phyloP scores from a whole-genome alignment of 37 sponge, comb jelly and placozoan species.

The Chondrosia reniformis region DNA sequence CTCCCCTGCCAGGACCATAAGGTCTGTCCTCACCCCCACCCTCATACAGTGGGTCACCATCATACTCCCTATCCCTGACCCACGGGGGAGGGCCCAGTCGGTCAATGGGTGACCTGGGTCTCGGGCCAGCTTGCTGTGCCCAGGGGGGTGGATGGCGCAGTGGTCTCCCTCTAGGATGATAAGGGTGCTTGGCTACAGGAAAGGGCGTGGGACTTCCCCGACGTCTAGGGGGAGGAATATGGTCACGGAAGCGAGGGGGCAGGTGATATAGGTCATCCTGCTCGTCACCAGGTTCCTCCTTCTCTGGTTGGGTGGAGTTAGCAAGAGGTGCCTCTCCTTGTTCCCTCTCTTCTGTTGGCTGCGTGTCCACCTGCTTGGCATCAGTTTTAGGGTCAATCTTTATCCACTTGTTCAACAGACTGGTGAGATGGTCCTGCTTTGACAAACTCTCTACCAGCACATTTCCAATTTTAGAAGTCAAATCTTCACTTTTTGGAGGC shows the following conservation, averaged over 20 bases:
- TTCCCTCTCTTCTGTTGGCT: neutral
- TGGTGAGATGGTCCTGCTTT: neutral
- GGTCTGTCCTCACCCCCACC: too few relatives aligned
- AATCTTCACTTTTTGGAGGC: neutral
- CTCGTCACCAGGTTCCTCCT: neutral
- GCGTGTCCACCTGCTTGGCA: neutral
- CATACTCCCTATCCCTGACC: too few relatives aligned
- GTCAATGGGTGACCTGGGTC: too few relatives aligned
- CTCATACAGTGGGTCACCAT: too few relatives aligned
- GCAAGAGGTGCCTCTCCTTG: neutral
- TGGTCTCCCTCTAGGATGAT: too few relatives aligned
- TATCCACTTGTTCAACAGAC: conserved; percentile 1
- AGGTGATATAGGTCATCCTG: neutral
- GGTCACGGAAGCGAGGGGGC: neutral
- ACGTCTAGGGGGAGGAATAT: neutral
- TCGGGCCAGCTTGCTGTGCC: too few relatives aligned
- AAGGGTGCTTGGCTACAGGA: too few relatives aligned
- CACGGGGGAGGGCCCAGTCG: too few relatives aligned
- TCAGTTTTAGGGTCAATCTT: neutral
- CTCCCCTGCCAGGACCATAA: too few relatives aligned
- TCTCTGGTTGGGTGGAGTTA: neutral
- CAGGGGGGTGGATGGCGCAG: too few relatives aligned
- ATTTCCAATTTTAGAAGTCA: conserved; percentile 2
- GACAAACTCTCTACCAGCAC: conserved; percentile 13
- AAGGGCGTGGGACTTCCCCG: too few relatives aligned